Evolutionary conservation across 1,140 invertebrate species (phyloP), one percentile per base, ranked within the genome.

Genomic region (Gryllus bimaculatus): DNA sequence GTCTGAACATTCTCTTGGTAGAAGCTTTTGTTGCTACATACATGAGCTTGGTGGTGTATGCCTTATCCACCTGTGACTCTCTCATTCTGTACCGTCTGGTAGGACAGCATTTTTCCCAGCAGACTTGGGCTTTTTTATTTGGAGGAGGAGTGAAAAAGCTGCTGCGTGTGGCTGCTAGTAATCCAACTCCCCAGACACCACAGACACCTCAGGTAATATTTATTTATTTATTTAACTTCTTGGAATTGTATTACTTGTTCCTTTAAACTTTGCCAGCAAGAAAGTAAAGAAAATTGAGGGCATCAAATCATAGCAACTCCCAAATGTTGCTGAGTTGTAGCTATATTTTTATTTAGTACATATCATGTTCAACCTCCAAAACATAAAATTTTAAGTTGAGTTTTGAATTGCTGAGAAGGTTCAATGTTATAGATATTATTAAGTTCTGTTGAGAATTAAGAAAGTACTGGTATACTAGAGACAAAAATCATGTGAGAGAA

Each of bases 121-220:
- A 90, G 49, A 92, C 94, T 0, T 99, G 97, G 93, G 91, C 93
- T 0, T 89, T 90, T 12, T 88, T 99, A 73, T 99, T 97, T 85
- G 98, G 98, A 48, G 98, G 98, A 21, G 97, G 97, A 47, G 95
- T 96, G 8, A 96, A 98, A 82, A 94, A 96, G 82, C 85, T 98
- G 76, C 86, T 97, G 0, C 90, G 94, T 78, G 95, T 96, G 77
- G 93, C 94, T 26, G 80, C 84, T 75, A 79, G 78, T 73, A 78
- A 47, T 49, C 54, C 54, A 10, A 66, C 54, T 13, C 54, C 54
- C 18, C 54, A 66, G 18, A 66, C 54, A 18, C 54, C 54, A 13
- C 54, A 66, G 18, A 66, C 54, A 66, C 54, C 54, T 66, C 54
- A 66, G 18, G 54, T 66, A 18, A 18, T 66, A 7, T 66, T 66